Percentiles rank a stretch among this genome's conserved stretches.
Conservation (phyloP, 2,113 vertebrate genomes). For the Tachycineta bicolor region DNA sequence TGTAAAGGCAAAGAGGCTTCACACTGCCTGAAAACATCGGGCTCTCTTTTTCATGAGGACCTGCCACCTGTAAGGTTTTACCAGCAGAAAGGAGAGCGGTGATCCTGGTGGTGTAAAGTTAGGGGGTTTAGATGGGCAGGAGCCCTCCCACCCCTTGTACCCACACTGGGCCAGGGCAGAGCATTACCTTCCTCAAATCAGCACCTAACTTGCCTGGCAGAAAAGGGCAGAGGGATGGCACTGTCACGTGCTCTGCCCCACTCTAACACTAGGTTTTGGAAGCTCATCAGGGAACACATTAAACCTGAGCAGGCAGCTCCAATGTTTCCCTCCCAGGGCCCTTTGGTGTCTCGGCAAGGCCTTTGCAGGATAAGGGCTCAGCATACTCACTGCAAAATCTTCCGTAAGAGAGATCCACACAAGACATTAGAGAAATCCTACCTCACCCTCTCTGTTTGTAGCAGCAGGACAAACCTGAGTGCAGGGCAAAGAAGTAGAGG, state of each 20-base stretch:
- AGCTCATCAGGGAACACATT: neutral
- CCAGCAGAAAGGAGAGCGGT: accelerated
- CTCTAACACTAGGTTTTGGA: neutral
- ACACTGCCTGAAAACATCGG: neutral
- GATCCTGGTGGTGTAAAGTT: accelerated
- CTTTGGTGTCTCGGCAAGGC: neutral
- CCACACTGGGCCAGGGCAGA: accelerated
- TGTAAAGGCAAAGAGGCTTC: neutral
- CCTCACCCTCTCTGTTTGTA: neutral
- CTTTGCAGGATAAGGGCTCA: neutral
- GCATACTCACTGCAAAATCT: neutral
- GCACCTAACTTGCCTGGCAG: too few species aligned
- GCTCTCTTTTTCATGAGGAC: neutral
- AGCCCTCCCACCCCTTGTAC: neutral
- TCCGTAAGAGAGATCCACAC: neutral
- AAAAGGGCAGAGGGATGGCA: neutral
- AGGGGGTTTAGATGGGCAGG: accelerated
- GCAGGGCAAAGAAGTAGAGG: neutral
- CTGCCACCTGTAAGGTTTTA: neutral
- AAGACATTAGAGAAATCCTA: neutral
- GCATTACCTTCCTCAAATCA: neutral
- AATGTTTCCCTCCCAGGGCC: neutral
- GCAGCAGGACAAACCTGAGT: neutral
- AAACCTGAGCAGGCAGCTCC: accelerated
- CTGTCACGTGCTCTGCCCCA: accelerated